Base-by-base conservation (phyloP, 2,888 invertebrate genomes). In the Pseudococcus longispinus region DNA sequence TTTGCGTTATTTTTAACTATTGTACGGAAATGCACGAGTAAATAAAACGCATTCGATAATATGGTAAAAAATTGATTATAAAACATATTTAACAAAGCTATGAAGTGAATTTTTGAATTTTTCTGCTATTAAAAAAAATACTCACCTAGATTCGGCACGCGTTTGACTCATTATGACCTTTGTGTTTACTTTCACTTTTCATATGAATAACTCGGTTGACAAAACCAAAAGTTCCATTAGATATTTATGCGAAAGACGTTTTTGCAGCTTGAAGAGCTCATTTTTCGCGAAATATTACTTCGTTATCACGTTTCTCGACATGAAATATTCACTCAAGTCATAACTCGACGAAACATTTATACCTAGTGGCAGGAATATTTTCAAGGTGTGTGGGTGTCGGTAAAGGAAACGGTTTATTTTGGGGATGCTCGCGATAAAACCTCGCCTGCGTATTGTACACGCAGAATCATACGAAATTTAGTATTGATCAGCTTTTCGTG, bases 381-480 rank as follows among this genome's bases (percentile, higher is more conserved):
- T 70, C 29, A 29, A 70, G 29, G 29, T 70, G 29, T 70, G 70
- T 70, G 70, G 70, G 70, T 70, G 70, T 70, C 29, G 70, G 60
- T 60, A 70, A 70, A 29, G 70, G 70, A 29, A 70, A 70, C 70
- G 11, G 70, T 70, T 70, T 70, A 70, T 70, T 70, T 70, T 70
- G 70, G 70, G 70, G 70, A 70, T 70, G 70, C 29, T 70, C 70
- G 70, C 29, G 70, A 70, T 29, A 70, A 29, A 29, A 70, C 42
- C 18, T 80, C 77, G 77, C 77, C 77, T 80, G 42, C 77, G 77
- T 80, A 80, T 80, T 42, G 32, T 20, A 80, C 77, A 80, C 77
- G 77, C 77, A 80, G 77, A 80, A 80, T 37, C 77, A 80, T 29
- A 42, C 77, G 77, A 80, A 80, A n/a, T 80, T 80, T n/a, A 80